phyloP scores from a whole-genome alignment of 2,797 vertebrate genomes.

The Nannoperca australis region DNA sequence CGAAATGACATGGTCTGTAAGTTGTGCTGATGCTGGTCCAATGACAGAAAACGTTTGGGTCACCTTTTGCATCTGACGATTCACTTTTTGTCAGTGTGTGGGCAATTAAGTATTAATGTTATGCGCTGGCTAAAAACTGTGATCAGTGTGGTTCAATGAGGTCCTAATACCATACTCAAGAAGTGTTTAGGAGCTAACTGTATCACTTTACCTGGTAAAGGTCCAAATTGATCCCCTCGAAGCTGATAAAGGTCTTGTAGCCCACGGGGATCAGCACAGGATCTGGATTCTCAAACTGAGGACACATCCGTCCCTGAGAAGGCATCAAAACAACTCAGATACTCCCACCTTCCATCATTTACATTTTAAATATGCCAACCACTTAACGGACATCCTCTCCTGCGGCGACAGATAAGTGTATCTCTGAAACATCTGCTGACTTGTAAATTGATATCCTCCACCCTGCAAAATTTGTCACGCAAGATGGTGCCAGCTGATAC shows the following conservation, averaged over 20 bases:
- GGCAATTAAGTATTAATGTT: not conserved
- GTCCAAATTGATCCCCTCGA: slow-evolving; percentile 84
- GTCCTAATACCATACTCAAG: not conserved
- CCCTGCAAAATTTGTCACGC: slow-evolving; percentile 67
- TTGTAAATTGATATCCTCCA: slow-evolving; percentile 72
- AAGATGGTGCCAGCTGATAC: slow-evolving; percentile 75
- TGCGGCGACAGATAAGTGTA: slow-evolving; percentile 68
- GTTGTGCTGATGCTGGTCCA: not conserved
- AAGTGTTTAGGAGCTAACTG: not conserved
- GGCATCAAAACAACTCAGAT: slow-evolving; percentile 53
- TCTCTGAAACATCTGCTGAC: slow-evolving; percentile 74
- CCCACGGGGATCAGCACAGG: slow-evolving; percentile 85
- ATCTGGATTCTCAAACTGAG: slow-evolving; percentile 86
- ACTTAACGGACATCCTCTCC: slow-evolving; percentile 68
- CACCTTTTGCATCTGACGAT: not conserved
- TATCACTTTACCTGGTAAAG: slow-evolving; percentile 76
- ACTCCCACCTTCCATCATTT: slow-evolving; percentile 43
- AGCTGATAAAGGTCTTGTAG: slow-evolving; percentile 80
- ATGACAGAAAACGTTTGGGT: not conserved
- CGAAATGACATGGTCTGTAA: not conserved
- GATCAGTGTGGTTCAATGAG: not conserved
- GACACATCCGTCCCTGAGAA: slow-evolving; percentile 82
- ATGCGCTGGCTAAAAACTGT: not conserved
- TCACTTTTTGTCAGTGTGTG: not conserved
- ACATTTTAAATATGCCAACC: slow-evolving; percentile 66